Evolutionary conservation across 2,113 vertebrate genomes (phyloP), one percentile per base, ranked within the genome.

Genomic region (Heterocephalus glaber): DNA sequence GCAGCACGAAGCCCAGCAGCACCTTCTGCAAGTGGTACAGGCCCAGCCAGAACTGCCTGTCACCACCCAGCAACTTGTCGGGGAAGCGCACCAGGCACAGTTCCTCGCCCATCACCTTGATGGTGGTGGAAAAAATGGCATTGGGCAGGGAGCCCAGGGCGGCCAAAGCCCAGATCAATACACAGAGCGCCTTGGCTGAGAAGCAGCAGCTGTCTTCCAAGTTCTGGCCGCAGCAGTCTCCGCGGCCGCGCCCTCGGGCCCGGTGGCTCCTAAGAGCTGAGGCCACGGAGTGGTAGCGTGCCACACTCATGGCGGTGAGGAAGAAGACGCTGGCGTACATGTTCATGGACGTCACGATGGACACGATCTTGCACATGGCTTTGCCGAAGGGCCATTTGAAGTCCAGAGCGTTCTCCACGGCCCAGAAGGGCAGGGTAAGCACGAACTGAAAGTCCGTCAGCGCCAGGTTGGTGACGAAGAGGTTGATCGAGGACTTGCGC

Each of bases 301-400:
- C 99, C 88, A 99, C 99, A 72, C 99, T 99, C 99, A 99, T 99
- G n/a, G 99, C 99, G 0, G 99, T 99, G 66, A 99, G 99, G 96
- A 99, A 99, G 97, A 99, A 99, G n/a, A 99, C 99, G 70, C 99
- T 99, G 94, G 99, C 99, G 19, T 99, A 99, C 99, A 99, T 99
- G 97, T 99, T 99, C 99, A 99, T 99, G 4, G 99, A 99, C 0
- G 99, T 99, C 95, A 99, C 99, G 2, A 99, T 98, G 0, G 99
- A 99, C 10, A 99, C 99, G 0, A 99, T 99, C 98, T 99, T 99
- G 94, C 99, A 99, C 99, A 99, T 99, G 19, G 99, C 99, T 90
- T 98, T 99, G 8, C 99, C 99, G 0, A 99, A 99, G 24, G 99
- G 99, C 99, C 99, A 99, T 11, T 98, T 99, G 98, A 99, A 99